Evolutionary conservation across 2,888 invertebrate species (phyloP).

Genomic region (Physocephala rufipes): DNA sequence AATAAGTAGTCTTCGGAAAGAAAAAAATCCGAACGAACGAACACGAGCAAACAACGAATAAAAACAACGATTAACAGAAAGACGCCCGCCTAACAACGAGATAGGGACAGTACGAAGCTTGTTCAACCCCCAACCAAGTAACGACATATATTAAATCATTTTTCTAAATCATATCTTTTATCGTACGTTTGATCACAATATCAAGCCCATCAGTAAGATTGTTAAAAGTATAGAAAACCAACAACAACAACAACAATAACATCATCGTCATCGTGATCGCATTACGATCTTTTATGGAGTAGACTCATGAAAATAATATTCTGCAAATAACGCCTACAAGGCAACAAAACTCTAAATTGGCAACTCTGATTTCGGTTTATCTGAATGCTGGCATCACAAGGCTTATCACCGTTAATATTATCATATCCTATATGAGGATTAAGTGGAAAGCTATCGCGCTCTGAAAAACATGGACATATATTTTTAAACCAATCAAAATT

Average conservation of each 20-base stretch:
- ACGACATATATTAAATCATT: constrained; percentile 19
- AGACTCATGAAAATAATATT: neutral
- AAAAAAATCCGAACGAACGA: neutral
- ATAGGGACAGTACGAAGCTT: constrained; percentile 3
- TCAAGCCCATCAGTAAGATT: constrained; percentile 30
- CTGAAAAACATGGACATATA: too few relatives aligned
- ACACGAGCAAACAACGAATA: neutral
- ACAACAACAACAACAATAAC: neutral
- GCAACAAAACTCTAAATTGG: too few relatives aligned
- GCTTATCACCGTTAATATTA: too few relatives aligned
- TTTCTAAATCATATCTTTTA: constrained; percentile 20
- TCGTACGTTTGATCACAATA: constrained; percentile 19
- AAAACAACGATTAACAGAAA: neutral
- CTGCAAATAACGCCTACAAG: neutral
- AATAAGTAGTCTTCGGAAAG: neutral
- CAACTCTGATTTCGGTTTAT: too few relatives aligned
- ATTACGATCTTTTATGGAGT: neutral
- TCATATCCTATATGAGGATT: too few relatives aligned
- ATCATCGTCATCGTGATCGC: neutral
- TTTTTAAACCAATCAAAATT: too few relatives aligned
- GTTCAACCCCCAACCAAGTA: constrained; percentile 39
- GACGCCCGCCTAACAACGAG: neutral
- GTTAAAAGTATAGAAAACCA: constrained; percentile 2
- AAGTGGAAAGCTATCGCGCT: too few relatives aligned
- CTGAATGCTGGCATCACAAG: too few relatives aligned